Percentiles rank a stretch among this genome's conserved stretches.
These are phyloP conservation scores for Morbakka virulenta DNA, from an alignment of 30 jellyfish, hydroid and myxozoan species.

Conservation along the genomic window DNA sequence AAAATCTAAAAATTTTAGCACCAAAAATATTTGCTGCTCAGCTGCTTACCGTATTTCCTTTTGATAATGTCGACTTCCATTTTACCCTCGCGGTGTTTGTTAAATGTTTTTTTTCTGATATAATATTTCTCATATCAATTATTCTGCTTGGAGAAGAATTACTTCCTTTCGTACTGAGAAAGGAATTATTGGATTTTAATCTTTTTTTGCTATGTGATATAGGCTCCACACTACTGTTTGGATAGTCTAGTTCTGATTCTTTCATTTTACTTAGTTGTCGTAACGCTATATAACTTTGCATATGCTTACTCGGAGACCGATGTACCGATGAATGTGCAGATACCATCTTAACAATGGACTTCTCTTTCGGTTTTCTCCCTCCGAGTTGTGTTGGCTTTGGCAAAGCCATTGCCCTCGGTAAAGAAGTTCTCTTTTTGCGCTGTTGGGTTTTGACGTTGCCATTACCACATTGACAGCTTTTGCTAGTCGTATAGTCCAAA, in stretches of 20 bases:
- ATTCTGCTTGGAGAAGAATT: background rate
- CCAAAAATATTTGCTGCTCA: too few species aligned
- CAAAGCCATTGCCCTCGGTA: conserved; percentile 9
- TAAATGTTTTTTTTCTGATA: background rate
- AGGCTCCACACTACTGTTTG: background rate
- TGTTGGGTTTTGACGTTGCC: background rate
- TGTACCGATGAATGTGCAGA: background rate
- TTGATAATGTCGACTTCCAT: background rate
- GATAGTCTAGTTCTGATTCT: background rate
- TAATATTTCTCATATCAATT: background rate
- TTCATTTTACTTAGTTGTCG: conserved; percentile 58
- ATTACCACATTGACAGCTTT: background rate
- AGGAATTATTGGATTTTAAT: background rate
- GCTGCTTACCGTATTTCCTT: background rate
- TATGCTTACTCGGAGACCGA: conserved; percentile 80
- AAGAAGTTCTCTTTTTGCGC: background rate
- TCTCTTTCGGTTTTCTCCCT: background rate
- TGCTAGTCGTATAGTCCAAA: background rate
- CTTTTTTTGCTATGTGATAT: background rate
- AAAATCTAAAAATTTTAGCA: too few species aligned
- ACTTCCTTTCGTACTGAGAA: background rate
- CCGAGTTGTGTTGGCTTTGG: conserved; percentile 11
- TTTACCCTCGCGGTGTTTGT: too few species aligned
- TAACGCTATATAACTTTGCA: conserved; percentile 91
- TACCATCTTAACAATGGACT: background rate